These are phyloP conservation scores for Lithobates sylvaticus DNA, from an alignment of 2,797 vertebrate genomes.

Conservation along the genomic window DNA sequence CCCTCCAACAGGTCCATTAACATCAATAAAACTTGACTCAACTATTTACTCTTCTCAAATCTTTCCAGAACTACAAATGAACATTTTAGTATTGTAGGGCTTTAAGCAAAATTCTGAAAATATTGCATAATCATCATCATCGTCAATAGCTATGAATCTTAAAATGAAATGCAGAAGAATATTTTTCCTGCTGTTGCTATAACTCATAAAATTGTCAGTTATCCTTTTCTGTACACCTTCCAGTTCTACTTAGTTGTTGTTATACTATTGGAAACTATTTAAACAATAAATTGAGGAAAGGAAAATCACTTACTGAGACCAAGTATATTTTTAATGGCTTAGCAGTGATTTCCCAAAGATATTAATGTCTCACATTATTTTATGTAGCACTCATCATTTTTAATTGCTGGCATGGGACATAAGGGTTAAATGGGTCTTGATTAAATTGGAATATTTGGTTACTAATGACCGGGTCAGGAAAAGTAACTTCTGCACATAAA, in stretches of 20 bases:
- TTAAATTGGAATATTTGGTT: slow-evolving; percentile 59
- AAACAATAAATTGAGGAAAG: slow-evolving; percentile 25
- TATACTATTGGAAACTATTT: slow-evolving; percentile 29
- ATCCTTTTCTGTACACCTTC: background rate
- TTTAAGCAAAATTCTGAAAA: background rate
- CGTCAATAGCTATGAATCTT: background rate
- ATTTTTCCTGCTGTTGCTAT: background rate
- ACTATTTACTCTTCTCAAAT: too few species aligned
- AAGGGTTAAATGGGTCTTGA: slow-evolving; percentile 41
- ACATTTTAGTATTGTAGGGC: background rate
- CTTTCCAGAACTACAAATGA: too few species aligned
- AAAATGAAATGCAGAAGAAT: background rate
- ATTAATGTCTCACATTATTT: slow-evolving; percentile 52
- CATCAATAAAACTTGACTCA: too few species aligned
- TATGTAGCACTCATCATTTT: slow-evolving; percentile 57
- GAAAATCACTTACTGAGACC: slow-evolving; percentile 48
- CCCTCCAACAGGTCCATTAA: too few species aligned
- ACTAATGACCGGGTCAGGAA: slow-evolving; percentile 65
- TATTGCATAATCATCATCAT: background rate
- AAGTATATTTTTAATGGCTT: slow-evolving; percentile 15
- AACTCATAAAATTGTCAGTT: background rate
- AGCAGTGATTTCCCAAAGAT: slow-evolving; percentile 29
- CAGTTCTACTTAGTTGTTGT: slow-evolving; percentile 17
- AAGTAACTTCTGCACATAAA: slow-evolving; percentile 67
- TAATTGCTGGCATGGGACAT: slow-evolving; percentile 51